phyloP scores from a whole-genome alignment of 2,888 invertebrate species.

The Clostera curtula region DNA sequence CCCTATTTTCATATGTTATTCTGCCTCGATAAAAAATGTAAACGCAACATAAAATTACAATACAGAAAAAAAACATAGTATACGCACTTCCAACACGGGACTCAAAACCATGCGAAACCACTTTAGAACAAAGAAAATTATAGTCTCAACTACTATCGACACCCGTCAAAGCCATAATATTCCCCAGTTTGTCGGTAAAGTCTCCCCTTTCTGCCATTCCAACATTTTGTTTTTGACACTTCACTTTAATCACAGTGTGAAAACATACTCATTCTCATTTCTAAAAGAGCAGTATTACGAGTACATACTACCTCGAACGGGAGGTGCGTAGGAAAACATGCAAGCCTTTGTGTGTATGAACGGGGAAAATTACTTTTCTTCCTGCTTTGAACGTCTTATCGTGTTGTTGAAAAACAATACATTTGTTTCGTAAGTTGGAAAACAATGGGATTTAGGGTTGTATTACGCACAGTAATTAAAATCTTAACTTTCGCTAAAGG shows the following conservation, averaged over 20 bases:
- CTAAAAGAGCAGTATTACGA: constrained; percentile 56
- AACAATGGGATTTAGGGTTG: neutral
- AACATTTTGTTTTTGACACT: constrained; percentile 71
- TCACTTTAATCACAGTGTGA: constrained; percentile 71
- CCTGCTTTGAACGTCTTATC: constrained; percentile 26
- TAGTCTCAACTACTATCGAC: constrained; percentile 47
- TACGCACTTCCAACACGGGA: constrained; percentile 7
- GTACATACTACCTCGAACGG: too few relatives aligned
- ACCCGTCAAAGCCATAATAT: constrained; percentile 49
- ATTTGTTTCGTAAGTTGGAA: constrained; percentile 8
- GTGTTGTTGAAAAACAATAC: constrained; percentile 15
- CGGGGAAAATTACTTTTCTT: constrained; percentile 35
- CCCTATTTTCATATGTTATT: too few relatives aligned
- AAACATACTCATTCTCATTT: constrained; percentile 64
- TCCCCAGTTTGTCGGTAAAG: constrained; percentile 35
- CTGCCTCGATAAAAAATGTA: constrained; percentile 8
- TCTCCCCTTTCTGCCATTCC: constrained; percentile 21
- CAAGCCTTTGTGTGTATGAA: constrained; percentile 34
- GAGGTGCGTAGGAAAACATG: constrained; percentile 41
- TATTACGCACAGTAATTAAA: too few relatives aligned
- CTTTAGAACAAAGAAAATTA: constrained; percentile 49
- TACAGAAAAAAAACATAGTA: constrained; percentile 19
- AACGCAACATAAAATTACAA: constrained; percentile 10
- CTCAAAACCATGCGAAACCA: constrained; percentile 20
- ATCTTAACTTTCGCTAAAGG: too few relatives aligned